phyloP scores from a whole-genome alignment of 2,888 invertebrate genomes.

The Heliconius ismenius region DNA sequence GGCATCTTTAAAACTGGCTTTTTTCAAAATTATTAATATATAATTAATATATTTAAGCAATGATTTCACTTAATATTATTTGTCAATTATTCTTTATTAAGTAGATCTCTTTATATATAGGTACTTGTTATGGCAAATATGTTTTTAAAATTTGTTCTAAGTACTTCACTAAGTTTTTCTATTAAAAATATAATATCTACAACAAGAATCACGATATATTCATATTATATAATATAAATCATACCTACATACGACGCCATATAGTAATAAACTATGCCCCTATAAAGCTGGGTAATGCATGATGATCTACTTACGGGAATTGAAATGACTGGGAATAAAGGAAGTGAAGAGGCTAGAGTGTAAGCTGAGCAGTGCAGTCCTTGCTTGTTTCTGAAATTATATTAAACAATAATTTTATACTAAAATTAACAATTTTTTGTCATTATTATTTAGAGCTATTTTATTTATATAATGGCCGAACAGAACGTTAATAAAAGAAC shows the following conservation, averaged over 20 bases:
- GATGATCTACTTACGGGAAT: conserved; percentile 52
- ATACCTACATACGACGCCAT: neutral
- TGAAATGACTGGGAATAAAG: conserved; percentile 47
- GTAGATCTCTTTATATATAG: no score
- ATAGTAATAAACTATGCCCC: neutral
- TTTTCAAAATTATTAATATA: no score
- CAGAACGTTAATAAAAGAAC: no score
- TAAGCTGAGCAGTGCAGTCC: neutral
- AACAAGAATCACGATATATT: neutral
- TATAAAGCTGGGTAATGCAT: conserved; percentile 42
- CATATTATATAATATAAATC: neutral
- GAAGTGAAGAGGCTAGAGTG: conserved; percentile 52
- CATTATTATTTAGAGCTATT: no score
- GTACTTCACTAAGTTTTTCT: neutral
- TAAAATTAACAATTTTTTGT: no score
- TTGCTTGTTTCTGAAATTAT: neutral
- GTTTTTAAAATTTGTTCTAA: no score
- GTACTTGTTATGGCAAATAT: no score
- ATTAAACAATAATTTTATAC: no score
- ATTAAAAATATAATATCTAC: neutral
- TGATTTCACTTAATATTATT: no score
- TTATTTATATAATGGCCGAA: neutral
- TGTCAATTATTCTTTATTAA: no score
- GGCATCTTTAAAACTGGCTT: no score
- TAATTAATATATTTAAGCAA: no score